Base-by-base conservation (phyloP, 1,140 invertebrate genomes). In the Ostrea edulis region DNA sequence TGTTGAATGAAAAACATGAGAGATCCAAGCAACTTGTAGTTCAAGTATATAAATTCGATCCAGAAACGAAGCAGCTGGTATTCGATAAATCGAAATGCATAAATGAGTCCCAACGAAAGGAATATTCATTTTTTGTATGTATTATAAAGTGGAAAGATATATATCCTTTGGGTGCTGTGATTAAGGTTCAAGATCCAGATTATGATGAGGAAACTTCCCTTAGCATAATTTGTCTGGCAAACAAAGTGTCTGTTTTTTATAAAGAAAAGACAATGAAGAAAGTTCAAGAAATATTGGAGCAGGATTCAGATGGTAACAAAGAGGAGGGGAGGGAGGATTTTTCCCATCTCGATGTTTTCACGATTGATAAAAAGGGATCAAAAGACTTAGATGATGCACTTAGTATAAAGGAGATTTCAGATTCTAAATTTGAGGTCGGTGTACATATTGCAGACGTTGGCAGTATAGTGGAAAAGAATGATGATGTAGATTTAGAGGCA, bases 371-470 rank as follows among this genome's bases (percentile, higher is more conserved):
- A 22, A 97, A 98, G 4, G 98, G 98, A 4, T 99, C 98, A 94
- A 99, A 98, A 12, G 99, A 99, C 94, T 99, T 99, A 88, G 99
- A 99, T 94, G 99, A 99, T 95, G 99, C 98, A 0, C 95, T 99
- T 0, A 98, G 99, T 95, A 68, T 94, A 35, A 55, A 88, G 58
- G 84, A 53, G 29, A 20, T 90, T 25, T 82, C 91, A 14, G 82
- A 77, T 22, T 29, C 22, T 7, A n/a, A 84, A 2, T 89, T 62
- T 44, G 55, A 86, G 22, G 87, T 93, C 17, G 92, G 93, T n/a
- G 90, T 94, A 12, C 93, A 94, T 86, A 94, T 95, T 85, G 92
- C 94, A 85, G 94, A 95, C 85, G 94, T 95, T 35, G 91, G 86
- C 17, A 87, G 89, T 68, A 91, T 91, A 86, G 89, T 95, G 0